phyloP scores from a whole-genome alignment of 64 coral and sea anemone genomes.

The Stichodactyla mertensii region DNA sequence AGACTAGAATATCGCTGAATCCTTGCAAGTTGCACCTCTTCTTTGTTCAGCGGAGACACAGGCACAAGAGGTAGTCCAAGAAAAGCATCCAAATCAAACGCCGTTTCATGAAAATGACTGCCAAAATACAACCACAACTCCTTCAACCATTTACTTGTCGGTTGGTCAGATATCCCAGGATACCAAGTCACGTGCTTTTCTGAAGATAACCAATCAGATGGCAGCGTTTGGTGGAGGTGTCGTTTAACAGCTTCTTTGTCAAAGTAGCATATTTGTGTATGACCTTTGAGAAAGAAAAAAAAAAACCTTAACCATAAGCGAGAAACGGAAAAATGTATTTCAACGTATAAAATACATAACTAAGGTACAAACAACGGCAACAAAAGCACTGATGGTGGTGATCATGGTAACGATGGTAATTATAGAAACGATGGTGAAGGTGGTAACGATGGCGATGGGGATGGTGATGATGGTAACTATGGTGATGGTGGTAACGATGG shows the following conservation, averaged over 20 bases:
- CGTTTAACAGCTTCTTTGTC: neutral
- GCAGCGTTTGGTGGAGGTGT: conserved; percentile 35
- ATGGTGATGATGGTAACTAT: no score
- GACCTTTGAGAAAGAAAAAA: conserved; percentile 28
- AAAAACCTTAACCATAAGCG: no score
- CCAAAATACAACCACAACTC: conserved; percentile 62
- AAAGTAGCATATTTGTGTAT: conserved; percentile 34
- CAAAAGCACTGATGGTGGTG: no score
- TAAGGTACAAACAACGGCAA: no score
- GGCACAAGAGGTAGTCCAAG: conserved; percentile 48
- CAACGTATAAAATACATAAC: no score
- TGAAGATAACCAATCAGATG: conserved; percentile 22
- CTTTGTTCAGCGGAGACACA: neutral
- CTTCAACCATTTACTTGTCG: conserved; percentile 38
- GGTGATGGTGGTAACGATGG: no score
- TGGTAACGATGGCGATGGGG: no score
- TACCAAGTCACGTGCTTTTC: conserved; percentile 34
- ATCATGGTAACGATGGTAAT: no score
- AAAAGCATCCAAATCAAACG: conserved; percentile 22
- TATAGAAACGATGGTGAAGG: no score
- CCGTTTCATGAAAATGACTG: conserved; percentile 6
- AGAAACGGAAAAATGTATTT: no score
- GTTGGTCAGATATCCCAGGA: conserved; percentile 13
- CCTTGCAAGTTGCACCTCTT: conserved; percentile 16
- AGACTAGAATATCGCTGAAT: conserved; percentile 41